phyloP scores from a whole-genome alignment of 2,888 invertebrate species.

The Hirtodrosophila alboralis region DNA sequence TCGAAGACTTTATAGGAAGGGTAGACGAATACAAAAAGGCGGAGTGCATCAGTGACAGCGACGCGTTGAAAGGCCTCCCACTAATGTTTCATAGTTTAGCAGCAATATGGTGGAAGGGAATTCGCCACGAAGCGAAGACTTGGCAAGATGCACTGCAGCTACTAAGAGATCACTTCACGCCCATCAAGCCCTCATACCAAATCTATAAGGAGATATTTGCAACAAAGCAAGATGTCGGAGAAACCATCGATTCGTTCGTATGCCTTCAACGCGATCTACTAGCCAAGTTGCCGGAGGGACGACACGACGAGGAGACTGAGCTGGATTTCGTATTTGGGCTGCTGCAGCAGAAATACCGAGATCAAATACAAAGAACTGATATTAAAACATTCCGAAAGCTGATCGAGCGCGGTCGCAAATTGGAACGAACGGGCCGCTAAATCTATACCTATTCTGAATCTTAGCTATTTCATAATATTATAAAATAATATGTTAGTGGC shows the following conservation, averaged over 20 bases:
- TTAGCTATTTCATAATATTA: too few relatives aligned
- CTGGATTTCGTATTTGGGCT: constrained; percentile 69
- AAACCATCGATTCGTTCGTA: too few relatives aligned
- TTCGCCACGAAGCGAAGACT: constrained; percentile 66
- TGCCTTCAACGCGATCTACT: constrained; percentile 64
- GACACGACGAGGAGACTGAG: constrained; percentile 69
- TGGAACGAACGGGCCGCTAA: too few relatives aligned
- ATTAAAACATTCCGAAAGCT: constrained; percentile 50
- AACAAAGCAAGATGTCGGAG: too few relatives aligned
- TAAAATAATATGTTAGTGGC: too few relatives aligned
- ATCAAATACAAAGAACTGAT: constrained; percentile 63
- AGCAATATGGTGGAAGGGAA: constrained; percentile 69
- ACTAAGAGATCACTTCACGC: constrained; percentile 70
- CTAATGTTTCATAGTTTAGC: too few relatives aligned
- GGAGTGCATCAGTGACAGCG: constrained; percentile 65
- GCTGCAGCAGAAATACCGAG: constrained; percentile 59
- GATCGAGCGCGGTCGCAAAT: too few relatives aligned
- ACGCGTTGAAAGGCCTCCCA: constrained; percentile 48
- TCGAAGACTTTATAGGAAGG: too few relatives aligned
- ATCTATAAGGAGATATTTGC: constrained; percentile 65
- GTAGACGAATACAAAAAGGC: constrained; percentile 52
- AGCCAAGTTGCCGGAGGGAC: constrained; percentile 69
- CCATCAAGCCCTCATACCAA: constrained; percentile 73
- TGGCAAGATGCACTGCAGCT: constrained; percentile 64
- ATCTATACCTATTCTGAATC: too few relatives aligned